Evolutionary conservation across 2,888 invertebrate species (phyloP).

Genomic region (Agelastica alni): DNA sequence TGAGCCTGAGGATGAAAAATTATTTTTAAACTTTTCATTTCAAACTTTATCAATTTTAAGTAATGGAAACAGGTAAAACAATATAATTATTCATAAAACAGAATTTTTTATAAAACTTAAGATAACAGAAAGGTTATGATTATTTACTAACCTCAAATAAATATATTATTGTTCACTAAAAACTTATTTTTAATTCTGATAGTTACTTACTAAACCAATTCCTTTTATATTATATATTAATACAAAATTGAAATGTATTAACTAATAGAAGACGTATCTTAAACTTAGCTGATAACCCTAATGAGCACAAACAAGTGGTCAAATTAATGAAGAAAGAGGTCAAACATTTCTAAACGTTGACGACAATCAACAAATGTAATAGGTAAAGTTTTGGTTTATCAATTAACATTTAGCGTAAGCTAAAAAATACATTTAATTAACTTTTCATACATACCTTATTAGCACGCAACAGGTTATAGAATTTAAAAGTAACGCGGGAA

Average conservation of each 20-base stretch:
- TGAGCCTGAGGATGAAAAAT: slow-evolving; percentile 27
- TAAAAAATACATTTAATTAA: neutral
- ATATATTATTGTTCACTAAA: neutral
- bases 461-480: slow-evolving; percentile 37
- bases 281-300: neutral
- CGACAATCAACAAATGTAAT: neutral
- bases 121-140: slow-evolving; percentile 6
- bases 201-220: neutral
- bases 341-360: slow-evolving; percentile 2
- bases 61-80: no score
- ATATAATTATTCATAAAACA: neutral
- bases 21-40: slow-evolving; percentile 27
- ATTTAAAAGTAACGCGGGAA: slow-evolving; percentile 34
- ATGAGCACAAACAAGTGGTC: slow-evolving; percentile 9
- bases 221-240: slow-evolving; percentile 10
- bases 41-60: neutral
- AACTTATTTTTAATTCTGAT: neutral
- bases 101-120: neutral
- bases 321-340: slow-evolving; percentile 19
- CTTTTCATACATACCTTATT: slow-evolving; percentile 31
- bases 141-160: slow-evolving; percentile 26
- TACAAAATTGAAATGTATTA: slow-evolving; percentile 1
- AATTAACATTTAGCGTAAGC: neutral
- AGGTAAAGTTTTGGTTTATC: neutral
- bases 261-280: neutral